Conservation (phyloP, 1,140 invertebrate genomes). For the Hesperophylax magnus region DNA sequence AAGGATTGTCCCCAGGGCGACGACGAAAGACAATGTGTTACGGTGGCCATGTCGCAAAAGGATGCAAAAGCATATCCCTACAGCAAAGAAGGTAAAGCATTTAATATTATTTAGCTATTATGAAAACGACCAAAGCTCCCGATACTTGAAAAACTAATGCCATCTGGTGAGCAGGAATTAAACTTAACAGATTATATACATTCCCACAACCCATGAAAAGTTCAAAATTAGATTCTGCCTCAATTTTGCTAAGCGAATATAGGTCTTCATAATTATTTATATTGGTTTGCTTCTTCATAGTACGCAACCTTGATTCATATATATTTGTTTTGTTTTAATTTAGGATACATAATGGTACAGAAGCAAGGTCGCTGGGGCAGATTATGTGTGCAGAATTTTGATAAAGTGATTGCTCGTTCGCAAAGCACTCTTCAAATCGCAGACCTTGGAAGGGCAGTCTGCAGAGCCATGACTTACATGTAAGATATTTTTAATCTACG, state of each 20-base stretch:
- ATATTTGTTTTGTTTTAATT: constrained; percentile 50
- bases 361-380: constrained; percentile 86
- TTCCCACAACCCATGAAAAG: too few relatives aligned
- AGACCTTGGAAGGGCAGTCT: constrained; percentile 83
- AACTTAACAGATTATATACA: too few relatives aligned
- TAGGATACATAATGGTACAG: constrained; percentile 80
- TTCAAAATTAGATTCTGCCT: too few relatives aligned
- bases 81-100: constrained; percentile 71
- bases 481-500: constrained; percentile 63
- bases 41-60: constrained; percentile 67
- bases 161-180: too few relatives aligned
- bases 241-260: too few relatives aligned
- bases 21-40: constrained; percentile 84
- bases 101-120: not conserved
- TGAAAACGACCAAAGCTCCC: too few relatives aligned
- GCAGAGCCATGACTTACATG: constrained; percentile 84
- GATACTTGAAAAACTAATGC: too few relatives aligned
- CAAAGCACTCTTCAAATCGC: constrained; percentile 74
- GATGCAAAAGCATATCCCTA: constrained; percentile 72
- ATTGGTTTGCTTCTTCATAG: not conserved
- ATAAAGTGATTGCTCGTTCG: constrained; percentile 71
- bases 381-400: constrained; percentile 80
- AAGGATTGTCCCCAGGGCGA: constrained; percentile 85
- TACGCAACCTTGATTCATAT: not conserved
- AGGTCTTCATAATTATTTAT: too few relatives aligned